A percentile compares a stretch with the other conserved stretches of the same genome.
phyloP scores from a whole-genome alignment of 2,113 vertebrate species.

The Argyrosomus japonicus region DNA sequence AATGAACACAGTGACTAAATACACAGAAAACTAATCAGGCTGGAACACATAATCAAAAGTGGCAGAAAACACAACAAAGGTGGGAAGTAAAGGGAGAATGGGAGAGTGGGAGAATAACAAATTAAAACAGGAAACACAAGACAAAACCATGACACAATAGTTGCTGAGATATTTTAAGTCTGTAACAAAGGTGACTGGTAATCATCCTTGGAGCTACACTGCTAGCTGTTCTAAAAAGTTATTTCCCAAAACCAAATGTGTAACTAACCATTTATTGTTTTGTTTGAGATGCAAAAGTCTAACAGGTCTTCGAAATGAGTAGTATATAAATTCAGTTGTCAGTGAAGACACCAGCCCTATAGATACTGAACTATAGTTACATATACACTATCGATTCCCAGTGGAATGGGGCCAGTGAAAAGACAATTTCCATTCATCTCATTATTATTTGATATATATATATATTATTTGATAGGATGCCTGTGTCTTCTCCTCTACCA shows the following conservation, averaged over 20 bases:
- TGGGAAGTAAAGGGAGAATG: too few relatives aligned
- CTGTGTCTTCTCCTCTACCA: neutral
- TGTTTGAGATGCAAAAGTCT: too few relatives aligned
- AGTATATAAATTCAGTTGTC: neutral
- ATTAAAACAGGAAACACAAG: too few relatives aligned
- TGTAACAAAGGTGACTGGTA: neutral
- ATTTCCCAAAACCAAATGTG: neutral
- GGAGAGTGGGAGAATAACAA: too few relatives aligned
- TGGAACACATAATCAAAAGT: too few relatives aligned
- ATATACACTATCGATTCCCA: neutral
- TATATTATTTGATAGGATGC: conserved; percentile 23
- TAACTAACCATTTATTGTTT: too few relatives aligned
- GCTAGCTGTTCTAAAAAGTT: neutral
- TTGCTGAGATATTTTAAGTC: conserved; percentile 1
- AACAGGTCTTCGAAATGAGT: neutral
- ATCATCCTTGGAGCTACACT: neutral
- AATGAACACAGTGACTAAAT: too few relatives aligned
- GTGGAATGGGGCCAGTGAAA: neutral
- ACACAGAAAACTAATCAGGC: too few relatives aligned
- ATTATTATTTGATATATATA: conserved; percentile 32
- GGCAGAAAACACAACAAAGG: too few relatives aligned
- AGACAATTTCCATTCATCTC: conserved; percentile 6
- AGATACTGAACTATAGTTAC: neutral
- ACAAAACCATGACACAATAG: too few relatives aligned
- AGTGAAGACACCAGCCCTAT: neutral